phyloP scores from a whole-genome alignment of 1,140 invertebrate species.

The Thaumatotibia leucotreta region DNA sequence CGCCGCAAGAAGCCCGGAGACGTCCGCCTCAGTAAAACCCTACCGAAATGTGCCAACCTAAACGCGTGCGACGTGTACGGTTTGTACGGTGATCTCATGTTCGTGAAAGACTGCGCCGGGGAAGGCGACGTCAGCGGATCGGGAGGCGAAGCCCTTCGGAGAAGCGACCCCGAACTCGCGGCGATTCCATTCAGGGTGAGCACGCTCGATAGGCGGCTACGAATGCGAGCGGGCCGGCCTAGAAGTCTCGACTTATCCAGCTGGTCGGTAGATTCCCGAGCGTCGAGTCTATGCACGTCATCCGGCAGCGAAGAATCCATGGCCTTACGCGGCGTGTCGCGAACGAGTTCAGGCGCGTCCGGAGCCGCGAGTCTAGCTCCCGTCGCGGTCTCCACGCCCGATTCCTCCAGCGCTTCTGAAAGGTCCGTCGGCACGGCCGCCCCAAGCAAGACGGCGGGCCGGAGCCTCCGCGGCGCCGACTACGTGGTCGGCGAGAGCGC shows the following conservation, averaged over 20 bases:
- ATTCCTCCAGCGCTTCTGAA: slow-evolving; percentile 57
- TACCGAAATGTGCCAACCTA: slow-evolving; percentile 82
- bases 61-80: slow-evolving; percentile 90
- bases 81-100: slow-evolving; percentile 92
- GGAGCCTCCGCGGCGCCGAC: slow-evolving; percentile 60
- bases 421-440: slow-evolving; percentile 51
- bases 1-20: slow-evolving; percentile 82
- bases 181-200: slow-evolving; percentile 88
- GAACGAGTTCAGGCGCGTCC: slow-evolving; percentile 84
- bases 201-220: slow-evolving; percentile 86
- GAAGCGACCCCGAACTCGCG: slow-evolving; percentile 89
- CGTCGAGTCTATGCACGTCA: slow-evolving; percentile 87
- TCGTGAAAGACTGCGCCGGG: slow-evolving; percentile 90
- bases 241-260: slow-evolving; percentile 90
- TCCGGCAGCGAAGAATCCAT: slow-evolving; percentile 90
- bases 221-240: slow-evolving; percentile 88
- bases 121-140: slow-evolving; percentile 84
- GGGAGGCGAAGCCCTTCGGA: slow-evolving; percentile 83
- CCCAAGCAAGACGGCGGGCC: slow-evolving; percentile 36
- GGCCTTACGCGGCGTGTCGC: slow-evolving; percentile 81
- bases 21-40: slow-evolving; percentile 85
- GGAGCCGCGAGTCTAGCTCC: slow-evolving; percentile 70
- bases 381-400: slow-evolving; percentile 50
- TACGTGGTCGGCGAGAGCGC: slow-evolving; percentile 71
- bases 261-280: slow-evolving; percentile 91